Conservation (phyloP, 2,797 vertebrate genomes). For the Melanotaenia nigrans region DNA sequence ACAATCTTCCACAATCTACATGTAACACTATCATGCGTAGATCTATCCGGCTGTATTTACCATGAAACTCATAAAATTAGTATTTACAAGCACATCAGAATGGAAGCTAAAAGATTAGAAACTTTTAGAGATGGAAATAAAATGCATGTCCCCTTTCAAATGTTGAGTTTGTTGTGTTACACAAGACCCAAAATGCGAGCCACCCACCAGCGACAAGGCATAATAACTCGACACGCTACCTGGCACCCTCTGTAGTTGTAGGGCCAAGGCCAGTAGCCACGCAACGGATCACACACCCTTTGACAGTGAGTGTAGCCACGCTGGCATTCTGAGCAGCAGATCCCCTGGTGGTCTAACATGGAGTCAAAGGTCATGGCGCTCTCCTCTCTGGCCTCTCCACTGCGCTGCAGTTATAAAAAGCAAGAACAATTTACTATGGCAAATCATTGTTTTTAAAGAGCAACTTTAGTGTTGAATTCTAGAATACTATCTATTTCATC, state of each 20-base stretch:
- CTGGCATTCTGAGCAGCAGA: conserved; percentile 93
- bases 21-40: conserved; percentile 34
- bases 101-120: conserved; percentile 22
- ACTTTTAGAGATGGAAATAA: not conserved
- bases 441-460: conserved; percentile 3
- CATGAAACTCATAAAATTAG: conserved; percentile 41
- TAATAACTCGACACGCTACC: conserved; percentile 89
- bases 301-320: conserved; percentile 93
- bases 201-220: conserved; percentile 98
- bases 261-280: conserved; percentile 90
- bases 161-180: conserved; percentile 59
- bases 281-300: conserved; percentile 91
- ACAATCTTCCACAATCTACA: conserved; percentile 25
- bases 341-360: conserved; percentile 93
- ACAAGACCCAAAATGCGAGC: conserved; percentile 91
- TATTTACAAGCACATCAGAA: conserved; percentile 46
- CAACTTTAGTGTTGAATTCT: too few relatives aligned
- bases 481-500: too few relatives aligned
- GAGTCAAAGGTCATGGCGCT: conserved; percentile 90
- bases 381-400: conserved; percentile 82
- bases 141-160: conserved; percentile 2
- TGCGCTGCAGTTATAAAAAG: conserved; percentile 77
- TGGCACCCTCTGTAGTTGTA: conserved; percentile 92
- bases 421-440: conserved; percentile 49
- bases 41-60: conserved; percentile 27